phyloP scores from a whole-genome alignment of 2,888 invertebrate species.

The Pollenia griseotomentosa region DNA sequence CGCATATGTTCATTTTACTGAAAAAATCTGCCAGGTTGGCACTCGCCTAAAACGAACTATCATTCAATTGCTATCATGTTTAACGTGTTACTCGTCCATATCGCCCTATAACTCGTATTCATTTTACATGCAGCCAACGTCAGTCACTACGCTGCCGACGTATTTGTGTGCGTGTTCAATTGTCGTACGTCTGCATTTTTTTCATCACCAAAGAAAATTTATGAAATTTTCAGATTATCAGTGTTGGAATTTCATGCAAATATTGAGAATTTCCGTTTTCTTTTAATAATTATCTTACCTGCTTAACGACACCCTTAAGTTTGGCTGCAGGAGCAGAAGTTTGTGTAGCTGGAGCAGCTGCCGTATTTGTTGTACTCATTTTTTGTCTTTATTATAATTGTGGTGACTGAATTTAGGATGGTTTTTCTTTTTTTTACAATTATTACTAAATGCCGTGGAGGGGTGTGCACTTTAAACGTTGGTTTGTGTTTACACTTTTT shows the following conservation, averaged over 20 bases:
- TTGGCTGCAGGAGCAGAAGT: constrained; percentile 78
- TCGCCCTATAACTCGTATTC: constrained; percentile 76
- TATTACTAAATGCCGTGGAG: constrained; percentile 47
- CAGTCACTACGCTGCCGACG: constrained; percentile 75
- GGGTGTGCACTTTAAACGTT: constrained; percentile 67
- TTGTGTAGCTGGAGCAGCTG: constrained; percentile 81
- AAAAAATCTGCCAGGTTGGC: constrained; percentile 84
- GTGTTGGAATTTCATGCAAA: constrained; percentile 69
- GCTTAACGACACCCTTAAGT: constrained; percentile 83
- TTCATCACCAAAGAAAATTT: constrained; percentile 27
- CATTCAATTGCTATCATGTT: constrained; percentile 75
- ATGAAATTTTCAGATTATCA: constrained; percentile 37
- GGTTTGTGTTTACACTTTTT: constrained; percentile 31
- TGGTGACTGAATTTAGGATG: constrained; percentile 72
- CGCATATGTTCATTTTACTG: constrained; percentile 52
- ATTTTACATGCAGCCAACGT: constrained; percentile 78
- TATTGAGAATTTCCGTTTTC: neutral
- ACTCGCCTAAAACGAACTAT: constrained; percentile 83
- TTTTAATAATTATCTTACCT: constrained; percentile 79
- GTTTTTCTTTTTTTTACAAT: constrained; percentile 33
- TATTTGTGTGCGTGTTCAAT: constrained; percentile 66
- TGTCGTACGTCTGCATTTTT: constrained; percentile 66
- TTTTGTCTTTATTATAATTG: constrained; percentile 76
- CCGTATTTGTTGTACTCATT: constrained; percentile 80
- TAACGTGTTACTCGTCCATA: constrained; percentile 63